Evolutionary conservation across 2,797 vertebrate genomes (phyloP), one percentile per base, ranked within the genome.

Genomic region (Morelia viridis): DNA sequence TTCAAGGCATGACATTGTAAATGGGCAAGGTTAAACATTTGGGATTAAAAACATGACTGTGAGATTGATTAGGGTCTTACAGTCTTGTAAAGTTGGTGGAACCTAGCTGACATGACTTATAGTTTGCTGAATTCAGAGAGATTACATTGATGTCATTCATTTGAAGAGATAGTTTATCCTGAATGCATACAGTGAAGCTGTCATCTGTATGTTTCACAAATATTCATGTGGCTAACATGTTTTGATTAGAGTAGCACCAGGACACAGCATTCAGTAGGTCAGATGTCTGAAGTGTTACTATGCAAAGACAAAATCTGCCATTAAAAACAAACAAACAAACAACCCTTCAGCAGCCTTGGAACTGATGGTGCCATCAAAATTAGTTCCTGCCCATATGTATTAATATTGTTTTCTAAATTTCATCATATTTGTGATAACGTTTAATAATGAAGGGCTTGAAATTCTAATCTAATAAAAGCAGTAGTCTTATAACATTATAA

Each of bases 1-100:
- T 95, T 93, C 94, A 93, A 96, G 94, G 85, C 94, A 92, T 96
- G 96, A 95, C 97, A 96, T 97, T 96, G 95, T 96, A 97, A 97
- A 97, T 96, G 94, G 95, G 92, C 96, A 97, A 97, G 97, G 96
- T 97, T 98, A 98, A 97, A 97, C 91, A 96, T 96, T 97, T 96
- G 94, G 94, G 95, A 97, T 98, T 97, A 97, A 97, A 97, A 97
- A 97, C 94, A 96, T 96, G 96, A 97, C 95, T 96, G 92, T 95
- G 95, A 97, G 97, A 97, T 97, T 97, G 97, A 97, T 97, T 97
- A 96, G 94, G 94, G 95, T 95, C 93, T 96, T 96, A 90, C 94
- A 96, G 94, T 96, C 96, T 96, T 97, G 94, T 95, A 97, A 97
- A 97, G 96, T 97, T 96, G 95, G 96, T 95, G 96, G 96, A 95